phyloP scores from a whole-genome alignment of 2,888 invertebrate species.

The Apodemia zela region DNA sequence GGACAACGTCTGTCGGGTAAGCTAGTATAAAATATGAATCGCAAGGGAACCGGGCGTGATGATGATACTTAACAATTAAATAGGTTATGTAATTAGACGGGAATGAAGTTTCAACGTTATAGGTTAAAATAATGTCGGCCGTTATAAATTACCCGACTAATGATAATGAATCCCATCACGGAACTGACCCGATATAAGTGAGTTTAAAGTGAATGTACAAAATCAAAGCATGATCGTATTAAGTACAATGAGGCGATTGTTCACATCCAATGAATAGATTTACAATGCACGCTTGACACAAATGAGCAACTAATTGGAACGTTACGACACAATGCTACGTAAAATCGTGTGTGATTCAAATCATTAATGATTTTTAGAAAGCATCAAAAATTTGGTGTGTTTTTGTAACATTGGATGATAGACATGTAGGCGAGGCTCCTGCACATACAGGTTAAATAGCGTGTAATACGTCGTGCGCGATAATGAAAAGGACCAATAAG shows the following conservation, averaged over 20 bases:
- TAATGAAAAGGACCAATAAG: too few relatives aligned
- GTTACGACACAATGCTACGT: constrained; percentile 56
- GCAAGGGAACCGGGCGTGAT: too few relatives aligned
- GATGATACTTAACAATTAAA: too few relatives aligned
- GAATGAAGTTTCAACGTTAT: too few relatives aligned
- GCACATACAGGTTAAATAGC: not conserved
- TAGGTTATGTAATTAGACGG: too few relatives aligned
- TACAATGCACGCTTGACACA: constrained; percentile 71
- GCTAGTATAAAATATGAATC: too few relatives aligned
- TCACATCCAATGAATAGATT: constrained; percentile 62
- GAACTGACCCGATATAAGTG: constrained; percentile 33
- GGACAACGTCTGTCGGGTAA: too few relatives aligned
- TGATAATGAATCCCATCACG: constrained; percentile 27
- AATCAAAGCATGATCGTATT: constrained; percentile 50
- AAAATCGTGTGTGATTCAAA: constrained; percentile 46
- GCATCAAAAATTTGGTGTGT: constrained; percentile 25
- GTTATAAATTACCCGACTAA: constrained; percentile 22
- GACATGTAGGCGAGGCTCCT: not conserved
- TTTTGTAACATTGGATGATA: not conserved
- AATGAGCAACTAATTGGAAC: constrained; percentile 77
- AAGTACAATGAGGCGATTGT: constrained; percentile 61
- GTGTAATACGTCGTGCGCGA: too few relatives aligned
- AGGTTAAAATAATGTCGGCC: not conserved
- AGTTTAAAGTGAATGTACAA: constrained; percentile 44
- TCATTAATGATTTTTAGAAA: constrained; percentile 23